phyloP scores from a whole-genome alignment of 1,140 invertebrate genomes.

The Hirudo medicinalis region DNA sequence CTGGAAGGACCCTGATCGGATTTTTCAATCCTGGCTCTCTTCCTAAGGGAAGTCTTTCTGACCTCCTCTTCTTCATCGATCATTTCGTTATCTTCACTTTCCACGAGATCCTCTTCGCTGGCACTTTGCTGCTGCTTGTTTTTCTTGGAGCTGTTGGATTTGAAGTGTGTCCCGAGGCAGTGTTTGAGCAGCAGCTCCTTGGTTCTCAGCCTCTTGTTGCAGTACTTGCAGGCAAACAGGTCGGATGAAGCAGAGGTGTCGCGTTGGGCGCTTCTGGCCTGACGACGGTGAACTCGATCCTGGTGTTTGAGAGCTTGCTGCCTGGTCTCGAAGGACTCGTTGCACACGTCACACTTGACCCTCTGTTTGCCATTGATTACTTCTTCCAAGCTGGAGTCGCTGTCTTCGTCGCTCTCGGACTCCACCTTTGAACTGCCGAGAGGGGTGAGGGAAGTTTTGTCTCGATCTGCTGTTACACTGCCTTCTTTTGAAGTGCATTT shows the following conservation, averaged over 20 bases:
- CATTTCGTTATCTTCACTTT: slow-evolving; percentile 1
- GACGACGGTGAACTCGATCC: background rate
- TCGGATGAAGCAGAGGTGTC: background rate
- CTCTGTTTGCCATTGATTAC: background rate
- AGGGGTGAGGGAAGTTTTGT: background rate
- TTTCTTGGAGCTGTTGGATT: background rate
- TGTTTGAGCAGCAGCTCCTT: slow-evolving; percentile 19
- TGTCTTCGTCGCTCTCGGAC: background rate
- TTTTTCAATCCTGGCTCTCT: background rate
- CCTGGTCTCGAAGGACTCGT: background rate
- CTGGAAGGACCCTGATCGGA: background rate
- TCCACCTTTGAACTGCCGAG: background rate
- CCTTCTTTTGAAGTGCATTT: background rate
- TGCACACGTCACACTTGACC: slow-evolving; percentile 16
- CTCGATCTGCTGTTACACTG: background rate
- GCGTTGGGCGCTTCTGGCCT: background rate
- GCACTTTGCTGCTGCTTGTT: background rate
- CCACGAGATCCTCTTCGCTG: background rate
- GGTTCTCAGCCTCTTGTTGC: slow-evolving; percentile 17
- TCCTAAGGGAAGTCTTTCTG: background rate
- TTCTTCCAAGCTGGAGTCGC: background rate
- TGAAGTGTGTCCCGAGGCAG: slow-evolving; percentile 12
- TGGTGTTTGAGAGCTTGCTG: slow-evolving; percentile 1
- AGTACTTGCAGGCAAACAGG: slow-evolving; percentile 11
- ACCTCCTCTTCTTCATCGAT: background rate